phyloP scores from a whole-genome alignment of 2,888 invertebrate species.

The Limnephilus rhombicus region DNA sequence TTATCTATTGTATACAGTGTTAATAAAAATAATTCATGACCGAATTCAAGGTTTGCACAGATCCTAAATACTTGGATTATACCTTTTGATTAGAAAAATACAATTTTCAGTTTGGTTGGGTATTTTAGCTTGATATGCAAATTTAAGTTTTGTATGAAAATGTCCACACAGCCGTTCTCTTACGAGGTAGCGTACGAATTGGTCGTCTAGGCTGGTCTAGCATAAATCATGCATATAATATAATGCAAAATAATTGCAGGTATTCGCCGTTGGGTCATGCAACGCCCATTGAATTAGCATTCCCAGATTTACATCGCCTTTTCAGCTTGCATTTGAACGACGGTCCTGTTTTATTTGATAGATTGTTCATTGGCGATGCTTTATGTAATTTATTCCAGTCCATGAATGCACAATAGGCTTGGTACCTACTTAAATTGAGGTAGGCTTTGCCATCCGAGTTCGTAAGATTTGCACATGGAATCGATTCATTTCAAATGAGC shows the following conservation, averaged over 20 bases:
- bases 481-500: not conserved
- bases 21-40: too few relatives aligned
- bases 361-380: slow-evolving; percentile 1
- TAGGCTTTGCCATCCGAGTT: not conserved
- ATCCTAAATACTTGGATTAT: too few relatives aligned
- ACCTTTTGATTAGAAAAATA: too few relatives aligned
- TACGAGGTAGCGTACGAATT: not conserved
- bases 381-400: not conserved
- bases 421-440: not conserved
- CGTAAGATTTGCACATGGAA: not conserved
- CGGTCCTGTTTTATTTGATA: not conserved
- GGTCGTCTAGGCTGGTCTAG: not conserved
- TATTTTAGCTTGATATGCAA: too few relatives aligned
- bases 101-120: too few relatives aligned
- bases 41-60: too few relatives aligned
- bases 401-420: not conserved
- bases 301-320: not conserved
- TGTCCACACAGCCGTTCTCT: too few relatives aligned
- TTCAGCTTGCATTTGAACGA: not conserved
- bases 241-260: not conserved
- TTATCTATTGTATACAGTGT: too few relatives aligned
- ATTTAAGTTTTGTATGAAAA: too few relatives aligned
- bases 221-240: not conserved
- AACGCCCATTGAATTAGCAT: not conserved
- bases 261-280: not conserved